Base-by-base conservation (phyloP, 2,888 invertebrate genomes). In the Himalopsyche kuldschensis region DNA sequence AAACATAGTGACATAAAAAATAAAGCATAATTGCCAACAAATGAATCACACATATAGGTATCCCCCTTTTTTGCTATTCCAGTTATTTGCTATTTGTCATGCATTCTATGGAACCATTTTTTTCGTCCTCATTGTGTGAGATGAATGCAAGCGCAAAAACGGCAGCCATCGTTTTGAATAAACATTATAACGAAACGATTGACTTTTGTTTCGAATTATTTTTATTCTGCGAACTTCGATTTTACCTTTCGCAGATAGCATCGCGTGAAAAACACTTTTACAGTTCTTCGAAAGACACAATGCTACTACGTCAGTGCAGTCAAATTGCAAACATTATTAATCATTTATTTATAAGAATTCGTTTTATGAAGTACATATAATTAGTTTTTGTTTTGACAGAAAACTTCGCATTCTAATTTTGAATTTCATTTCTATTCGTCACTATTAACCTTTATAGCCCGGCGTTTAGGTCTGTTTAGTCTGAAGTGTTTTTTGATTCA, bases 81-180 rank as follows among this genome's bases (percentile, higher is more conserved):
- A 46, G 55, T 78, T 82, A 75, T 69, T 47, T 78, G 78, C 78
- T 82, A 82, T 82, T 79, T 82, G 79, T 82, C 79, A 82, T 76
- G 31, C 79, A 55, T 78, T 75, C 46, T 75, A 24, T 24, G 24
- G 24, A 63, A 63, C 5, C 10, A 24, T 69, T 69, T 55, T 55
- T 69, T 5, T 69, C 11, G 69, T 30, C 30, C 27, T 69, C 69
- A 69, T 69, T 69, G 69, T 69, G 69, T 69, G 69, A 69, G 27
- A 69, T 69, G 69, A 69, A 69, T 69, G 69, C 69, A 69, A 69
- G 27, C 69, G 69, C 4, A 69, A 69, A 69, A 69, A 69, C 69
- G 69, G 69, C 69, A 27, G 30, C 76, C 31, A 24, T 41, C 35
- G 76, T 41, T 79, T 55, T 79, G 47, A 47, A 79, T 46, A 27